Evolutionary conservation across 2,797 vertebrate species (phyloP).

Genomic region (Siniperca undulata): DNA sequence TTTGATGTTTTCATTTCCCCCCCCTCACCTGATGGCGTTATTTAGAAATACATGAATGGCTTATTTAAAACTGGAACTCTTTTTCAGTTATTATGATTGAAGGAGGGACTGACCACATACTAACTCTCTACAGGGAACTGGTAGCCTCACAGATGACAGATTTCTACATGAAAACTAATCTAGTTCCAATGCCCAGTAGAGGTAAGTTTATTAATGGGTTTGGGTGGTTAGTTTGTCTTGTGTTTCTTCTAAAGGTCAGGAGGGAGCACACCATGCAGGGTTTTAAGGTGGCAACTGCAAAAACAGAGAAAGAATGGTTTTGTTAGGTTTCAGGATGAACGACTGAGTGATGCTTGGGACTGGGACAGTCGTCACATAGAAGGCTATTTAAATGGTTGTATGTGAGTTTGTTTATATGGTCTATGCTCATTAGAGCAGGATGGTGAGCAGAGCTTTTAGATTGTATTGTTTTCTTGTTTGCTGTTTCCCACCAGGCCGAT

Average conservation of each 20-base stretch:
- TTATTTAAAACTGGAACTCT: conserved; percentile 50
- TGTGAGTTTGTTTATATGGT: conserved; percentile 68
- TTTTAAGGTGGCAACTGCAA: conserved; percentile 54
- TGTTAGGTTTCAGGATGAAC: conserved; percentile 44
- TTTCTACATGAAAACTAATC: conserved; percentile 65
- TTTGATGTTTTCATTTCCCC: conserved; percentile 32
- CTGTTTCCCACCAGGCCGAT: conserved; percentile 51
- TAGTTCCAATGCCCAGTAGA: conserved; percentile 63
- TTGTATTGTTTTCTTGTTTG: conserved; percentile 63
- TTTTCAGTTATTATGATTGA: conserved; percentile 29
- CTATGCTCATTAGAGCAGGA: conserved; percentile 67
- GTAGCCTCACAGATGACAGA: conserved; percentile 55
- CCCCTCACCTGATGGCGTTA: conserved; percentile 37
- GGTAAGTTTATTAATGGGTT: conserved; percentile 49
- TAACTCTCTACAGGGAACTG: conserved; percentile 53
- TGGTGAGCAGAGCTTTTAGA: conserved; percentile 67
- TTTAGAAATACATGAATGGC: conserved; percentile 54
- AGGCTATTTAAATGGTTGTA: conserved; percentile 66
- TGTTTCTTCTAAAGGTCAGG: conserved; percentile 63
- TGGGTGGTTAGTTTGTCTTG: conserved; percentile 62
- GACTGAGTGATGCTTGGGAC: conserved; percentile 38
- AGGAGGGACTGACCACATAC: conserved; percentile 37
- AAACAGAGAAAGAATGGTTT: conserved; percentile 45
- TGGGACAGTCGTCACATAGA: conserved; percentile 53
- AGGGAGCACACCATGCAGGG: conserved; percentile 77